phyloP scores from a whole-genome alignment of 2,888 invertebrate species.

The Hirtodrosophila alboralis region DNA sequence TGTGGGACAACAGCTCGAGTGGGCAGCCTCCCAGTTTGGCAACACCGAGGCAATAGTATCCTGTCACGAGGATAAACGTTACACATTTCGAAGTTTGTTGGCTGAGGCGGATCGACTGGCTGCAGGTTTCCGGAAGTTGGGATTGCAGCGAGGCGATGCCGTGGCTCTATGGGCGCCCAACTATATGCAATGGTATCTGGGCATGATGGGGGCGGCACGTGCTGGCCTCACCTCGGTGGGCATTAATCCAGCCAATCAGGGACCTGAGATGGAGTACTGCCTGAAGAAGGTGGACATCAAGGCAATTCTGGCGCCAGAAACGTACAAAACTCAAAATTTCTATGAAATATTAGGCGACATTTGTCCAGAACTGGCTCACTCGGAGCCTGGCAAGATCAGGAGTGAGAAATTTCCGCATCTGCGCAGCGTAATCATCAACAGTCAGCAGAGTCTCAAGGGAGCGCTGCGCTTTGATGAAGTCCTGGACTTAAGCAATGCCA shows the following conservation, averaged over 20 bases:
- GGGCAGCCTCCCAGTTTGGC: constrained; percentile 85
- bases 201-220: constrained; percentile 89
- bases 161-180: constrained; percentile 93
- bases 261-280: constrained; percentile 89
- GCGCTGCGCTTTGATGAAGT: constrained; percentile 84
- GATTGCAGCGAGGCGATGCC: constrained; percentile 89
- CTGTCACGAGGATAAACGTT: constrained; percentile 84
- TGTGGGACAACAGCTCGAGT: constrained; percentile 86
- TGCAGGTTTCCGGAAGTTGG: constrained; percentile 88
- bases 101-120: constrained; percentile 87
- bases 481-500: constrained; percentile 68
- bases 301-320: constrained; percentile 87
- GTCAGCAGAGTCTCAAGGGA: constrained; percentile 84
- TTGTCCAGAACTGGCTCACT: constrained; percentile 86
- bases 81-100: constrained; percentile 85
- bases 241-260: constrained; percentile 90
- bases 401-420: constrained; percentile 85
- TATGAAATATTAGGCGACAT: constrained; percentile 87
- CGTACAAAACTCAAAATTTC: constrained; percentile 88
- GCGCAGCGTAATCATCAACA: constrained; percentile 86
- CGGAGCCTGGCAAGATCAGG: constrained; percentile 84
- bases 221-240: constrained; percentile 90
- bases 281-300: constrained; percentile 89
- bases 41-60: constrained; percentile 86
- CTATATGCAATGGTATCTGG: constrained; percentile 89